Base-by-base conservation (phyloP, 2,888 invertebrate species). In the Erebia palarica region DNA sequence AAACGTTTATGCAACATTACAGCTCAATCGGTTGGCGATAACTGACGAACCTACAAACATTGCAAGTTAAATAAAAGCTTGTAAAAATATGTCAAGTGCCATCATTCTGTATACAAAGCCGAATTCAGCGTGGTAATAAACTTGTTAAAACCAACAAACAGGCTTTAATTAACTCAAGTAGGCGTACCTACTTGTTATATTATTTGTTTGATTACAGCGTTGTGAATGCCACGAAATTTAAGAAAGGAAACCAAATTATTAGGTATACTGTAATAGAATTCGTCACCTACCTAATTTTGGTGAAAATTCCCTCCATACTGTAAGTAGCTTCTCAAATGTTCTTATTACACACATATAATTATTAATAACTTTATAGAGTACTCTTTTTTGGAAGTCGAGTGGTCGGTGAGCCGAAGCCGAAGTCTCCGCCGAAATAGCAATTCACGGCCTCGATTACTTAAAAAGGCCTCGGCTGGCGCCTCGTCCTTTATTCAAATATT, bases 141-240 rank as follows among this genome's bases (percentile, higher is more conserved):
- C 61, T 44, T 61, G 61, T 61, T 44, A 18, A 18, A 16, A 16
- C 61, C 61, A 47, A 61, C 61, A 47, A 47, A 61, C 61, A 47
- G 7, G 61, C 61, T n/a, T 61, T 42, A 42, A 42, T 60, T 18
- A 9, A 55, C 55, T 55, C 55, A 18, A 55, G 55, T 18, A 47
- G 44, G 16, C n/a, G n/a, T 47, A 44, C 16, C 47, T 61, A 61
- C 61, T 61, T 47, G 47, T 61, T 61, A 61, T 44, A 44, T 47
- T 61, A 47, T 61, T 61, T 18, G 44, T 44, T 47, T 47, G 61
- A 61, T 61, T 44, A 61, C 61, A 61, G 3, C 61, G 47, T 61
- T 18, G 44, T 61, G 44, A 44, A 61, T 11, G 18, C 18, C 61
- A 61, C 44, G 44, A 61, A 14, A 61, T 61, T 44, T 18, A 61